phyloP scores from a whole-genome alignment of 2,113 vertebrate genomes.

The Tupaia chinensis region DNA sequence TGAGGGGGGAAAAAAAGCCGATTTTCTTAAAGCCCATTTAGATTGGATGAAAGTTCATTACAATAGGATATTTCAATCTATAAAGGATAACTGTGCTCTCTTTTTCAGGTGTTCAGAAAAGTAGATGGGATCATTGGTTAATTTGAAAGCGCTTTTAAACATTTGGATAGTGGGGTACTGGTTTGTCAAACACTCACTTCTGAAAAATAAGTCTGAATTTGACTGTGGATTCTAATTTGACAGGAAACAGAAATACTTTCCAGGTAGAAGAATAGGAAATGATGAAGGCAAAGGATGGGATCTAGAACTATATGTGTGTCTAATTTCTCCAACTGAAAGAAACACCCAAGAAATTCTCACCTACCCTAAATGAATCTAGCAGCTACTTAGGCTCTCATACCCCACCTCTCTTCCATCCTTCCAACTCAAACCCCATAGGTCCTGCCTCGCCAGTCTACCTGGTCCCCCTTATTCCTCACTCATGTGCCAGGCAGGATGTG shows the following conservation, averaged over 20 bases:
- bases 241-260: background rate
- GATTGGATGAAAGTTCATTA: slow-evolving; percentile 78
- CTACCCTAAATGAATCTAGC: background rate
- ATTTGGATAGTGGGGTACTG: background rate
- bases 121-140: slow-evolving; percentile 13
- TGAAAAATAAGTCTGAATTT: background rate
- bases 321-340: background rate
- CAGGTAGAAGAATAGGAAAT: background rate
- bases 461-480: background rate
- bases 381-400: fast-evolving
- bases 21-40: slow-evolving; percentile 78
- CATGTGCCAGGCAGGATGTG: too few species aligned
- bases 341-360: background rate
- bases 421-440: too few species aligned
- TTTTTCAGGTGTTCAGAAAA: slow-evolving; percentile 55
- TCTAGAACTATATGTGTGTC: background rate
- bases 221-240: slow-evolving; percentile 28
- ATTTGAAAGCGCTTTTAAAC: slow-evolving; percentile 50
- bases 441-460: background rate
- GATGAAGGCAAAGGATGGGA: background rate
- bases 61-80: slow-evolving; percentile 46
- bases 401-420: background rate
- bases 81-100: slow-evolving; percentile 74
- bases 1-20: slow-evolving; percentile 54
- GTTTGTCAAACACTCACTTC: background rate